Conservation (phyloP, 2,113 vertebrate genomes). For the Gasterosteus aculeatus region DNA sequence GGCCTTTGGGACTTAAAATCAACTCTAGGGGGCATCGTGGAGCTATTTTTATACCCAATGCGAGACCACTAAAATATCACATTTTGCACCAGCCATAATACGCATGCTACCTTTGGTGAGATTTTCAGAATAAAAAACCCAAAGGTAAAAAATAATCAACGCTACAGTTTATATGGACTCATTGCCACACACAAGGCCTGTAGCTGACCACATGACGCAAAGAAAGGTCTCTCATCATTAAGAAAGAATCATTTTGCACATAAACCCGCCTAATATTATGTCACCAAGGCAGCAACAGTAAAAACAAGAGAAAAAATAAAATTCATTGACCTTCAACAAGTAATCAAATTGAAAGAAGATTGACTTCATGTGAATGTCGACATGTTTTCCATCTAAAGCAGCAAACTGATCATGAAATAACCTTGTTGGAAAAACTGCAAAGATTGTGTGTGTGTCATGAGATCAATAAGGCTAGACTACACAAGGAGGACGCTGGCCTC, state of each 20-base stretch:
- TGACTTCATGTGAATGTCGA: not conserved
- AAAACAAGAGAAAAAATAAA: not conserved
- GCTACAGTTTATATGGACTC: too few species aligned
- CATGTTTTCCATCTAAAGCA: not conserved
- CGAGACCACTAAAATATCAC: too few species aligned
- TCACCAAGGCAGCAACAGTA: not conserved
- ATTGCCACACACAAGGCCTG: not conserved
- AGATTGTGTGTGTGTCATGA: too few species aligned
- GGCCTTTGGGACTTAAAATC: too few species aligned
- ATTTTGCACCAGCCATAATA: too few species aligned
- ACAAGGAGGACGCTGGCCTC: too few species aligned
- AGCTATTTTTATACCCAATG: too few species aligned
- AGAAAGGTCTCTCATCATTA: not conserved
- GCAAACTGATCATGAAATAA: slow-evolving; percentile 7
- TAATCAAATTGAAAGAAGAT: not conserved
- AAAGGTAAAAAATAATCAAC: too few species aligned
- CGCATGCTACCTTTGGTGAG: too few species aligned
- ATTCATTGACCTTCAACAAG: not conserved
- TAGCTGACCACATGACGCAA: not conserved
- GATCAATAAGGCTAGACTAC: too few species aligned
- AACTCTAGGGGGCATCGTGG: too few species aligned
- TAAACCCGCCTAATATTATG: not conserved
- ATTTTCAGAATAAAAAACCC: too few species aligned
- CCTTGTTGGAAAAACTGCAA: not conserved
- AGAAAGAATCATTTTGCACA: not conserved